Conservation (phyloP, 2,888 invertebrate species). For the Elmis aenea region DNA sequence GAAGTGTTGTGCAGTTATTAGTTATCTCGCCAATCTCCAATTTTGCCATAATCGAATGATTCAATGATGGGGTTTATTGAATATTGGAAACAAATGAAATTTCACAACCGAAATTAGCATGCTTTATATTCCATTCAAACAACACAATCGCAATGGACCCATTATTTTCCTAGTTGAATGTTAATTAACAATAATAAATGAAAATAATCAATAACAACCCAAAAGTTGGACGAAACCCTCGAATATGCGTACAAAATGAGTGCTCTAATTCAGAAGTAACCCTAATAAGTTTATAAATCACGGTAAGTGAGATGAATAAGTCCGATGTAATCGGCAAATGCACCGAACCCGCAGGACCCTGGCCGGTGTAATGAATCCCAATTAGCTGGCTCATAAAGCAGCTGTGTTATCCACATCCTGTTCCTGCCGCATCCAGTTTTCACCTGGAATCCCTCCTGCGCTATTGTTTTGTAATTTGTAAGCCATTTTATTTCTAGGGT, state of each 20-base stretch:
- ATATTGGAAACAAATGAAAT: no score
- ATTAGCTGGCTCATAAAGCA: slow-evolving; percentile 40
- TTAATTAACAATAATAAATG: slow-evolving; percentile 15
- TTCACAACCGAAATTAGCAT: no score
- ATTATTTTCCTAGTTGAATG: no score
- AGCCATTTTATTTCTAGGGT: slow-evolving; percentile 4
- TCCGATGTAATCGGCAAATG: slow-evolving; percentile 38
- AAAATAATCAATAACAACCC: slow-evolving; percentile 17
- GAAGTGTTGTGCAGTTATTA: no score
- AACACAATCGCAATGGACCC: no score
- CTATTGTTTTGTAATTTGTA: slow-evolving; percentile 19
- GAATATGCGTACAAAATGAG: slow-evolving; percentile 20
- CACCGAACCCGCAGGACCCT: slow-evolving; percentile 37
- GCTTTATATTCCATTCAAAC: no score
- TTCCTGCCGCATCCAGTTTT: slow-evolving; percentile 18
- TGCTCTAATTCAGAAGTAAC: slow-evolving; percentile 29
- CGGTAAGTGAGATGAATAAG: slow-evolving; percentile 41
- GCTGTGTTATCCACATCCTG: slow-evolving; percentile 21
- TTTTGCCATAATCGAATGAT: no score
- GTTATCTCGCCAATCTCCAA: no score
- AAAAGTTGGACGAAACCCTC: slow-evolving; percentile 11
- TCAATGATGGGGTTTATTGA: no score
- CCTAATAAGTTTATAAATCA: slow-evolving; percentile 41
- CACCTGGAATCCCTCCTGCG: slow-evolving; percentile 21
- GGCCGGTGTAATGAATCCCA: slow-evolving; percentile 40